Evolutionary conservation across 2,113 vertebrate species (phyloP).

Genomic region (Dunckerocampus dactyliophorus): DNA sequence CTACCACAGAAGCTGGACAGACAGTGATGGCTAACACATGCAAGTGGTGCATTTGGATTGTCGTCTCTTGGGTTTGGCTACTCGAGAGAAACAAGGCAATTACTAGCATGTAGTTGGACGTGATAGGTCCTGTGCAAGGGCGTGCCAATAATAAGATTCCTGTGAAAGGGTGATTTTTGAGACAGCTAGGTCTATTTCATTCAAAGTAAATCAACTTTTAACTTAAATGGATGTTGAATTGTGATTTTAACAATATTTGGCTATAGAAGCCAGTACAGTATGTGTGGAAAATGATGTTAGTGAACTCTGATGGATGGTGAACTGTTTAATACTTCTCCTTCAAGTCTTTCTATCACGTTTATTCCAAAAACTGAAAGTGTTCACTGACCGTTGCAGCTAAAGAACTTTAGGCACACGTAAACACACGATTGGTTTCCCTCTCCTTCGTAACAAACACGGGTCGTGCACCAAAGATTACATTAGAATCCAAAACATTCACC

Average conservation of each 20-base stretch:
- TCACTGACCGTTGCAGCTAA: too few relatives aligned
- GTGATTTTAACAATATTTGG: too few relatives aligned
- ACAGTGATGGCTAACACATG: conserved; percentile 53
- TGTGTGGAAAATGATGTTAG: too few relatives aligned
- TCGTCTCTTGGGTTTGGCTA: conserved; percentile 28
- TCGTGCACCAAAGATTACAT: not conserved
- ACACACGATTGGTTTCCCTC: too few relatives aligned
- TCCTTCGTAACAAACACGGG: too few relatives aligned
- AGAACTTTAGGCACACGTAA: too few relatives aligned
- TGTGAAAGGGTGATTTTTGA: too few relatives aligned
- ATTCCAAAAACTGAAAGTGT: too few relatives aligned
- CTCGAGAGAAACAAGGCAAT: conserved; percentile 45
- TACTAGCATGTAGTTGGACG: conserved; percentile 32
- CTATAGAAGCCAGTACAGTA: too few relatives aligned
- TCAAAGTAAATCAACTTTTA: conserved; percentile 27
- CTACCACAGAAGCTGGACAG: conserved; percentile 9
- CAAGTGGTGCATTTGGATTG: conserved; percentile 13
- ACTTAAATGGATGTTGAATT: not conserved
- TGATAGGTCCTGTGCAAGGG: conserved; percentile 48
- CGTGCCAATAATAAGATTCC: conserved; percentile 53
- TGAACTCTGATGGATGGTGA: too few relatives aligned
- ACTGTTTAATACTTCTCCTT: not conserved
- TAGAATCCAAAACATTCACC: not conserved
- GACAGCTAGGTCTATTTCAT: conserved; percentile 30
- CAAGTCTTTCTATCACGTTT: too few relatives aligned